Base-by-base conservation (phyloP, 2,113 vertebrate genomes). In the Turdus rufiventris region DNA sequence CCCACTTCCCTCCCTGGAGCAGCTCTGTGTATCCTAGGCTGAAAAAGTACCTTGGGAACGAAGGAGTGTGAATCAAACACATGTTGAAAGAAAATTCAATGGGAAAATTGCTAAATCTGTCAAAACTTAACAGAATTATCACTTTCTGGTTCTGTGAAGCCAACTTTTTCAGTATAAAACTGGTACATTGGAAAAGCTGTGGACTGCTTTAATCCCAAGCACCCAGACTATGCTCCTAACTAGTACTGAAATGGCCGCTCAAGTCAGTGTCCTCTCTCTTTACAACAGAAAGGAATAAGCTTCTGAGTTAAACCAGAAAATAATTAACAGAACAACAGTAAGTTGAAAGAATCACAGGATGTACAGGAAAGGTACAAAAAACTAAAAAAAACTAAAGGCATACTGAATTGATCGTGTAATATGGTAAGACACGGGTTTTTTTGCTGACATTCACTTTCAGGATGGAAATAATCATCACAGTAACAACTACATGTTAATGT, bases 391-490 rank as follows among this genome's bases (percentile, higher is more conserved):
- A 9, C n/a, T 8, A 47, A 61, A 61, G 14, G 38, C 5, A 8
- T 31, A 43, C 17, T 34, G 21, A 53, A 53, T 45, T 76, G n/a
- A 18, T 28, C 48, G 3, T 6, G 19, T 5, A 56, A 50, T 33
- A 26, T 4, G 61, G 26, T 36, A 8, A 58, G 25, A 58, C 0
- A 0, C 6, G 8, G 6, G 3, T 4, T 43, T 83, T 62, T 40
- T 62, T 43, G 38, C 17, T 56, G 38, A 57, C 48, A 31, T 20
- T 73, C n/a, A 48, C 13, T 62, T 78, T 38, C n/a, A 45, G 7
- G 4, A 74, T 14, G 4, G 18, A 75, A 88, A 51, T n/a, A 51
- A n/a, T 33, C 53, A 58, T n/a, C 29, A 47, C 20, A 79, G 33
- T 10, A 73, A 29, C 12, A 31, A 34, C 50, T 60, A 61, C 5